These are phyloP conservation scores for Dipodomys ordii DNA, from an alignment of 2,113 vertebrate genomes.

Conservation along the genomic window DNA sequence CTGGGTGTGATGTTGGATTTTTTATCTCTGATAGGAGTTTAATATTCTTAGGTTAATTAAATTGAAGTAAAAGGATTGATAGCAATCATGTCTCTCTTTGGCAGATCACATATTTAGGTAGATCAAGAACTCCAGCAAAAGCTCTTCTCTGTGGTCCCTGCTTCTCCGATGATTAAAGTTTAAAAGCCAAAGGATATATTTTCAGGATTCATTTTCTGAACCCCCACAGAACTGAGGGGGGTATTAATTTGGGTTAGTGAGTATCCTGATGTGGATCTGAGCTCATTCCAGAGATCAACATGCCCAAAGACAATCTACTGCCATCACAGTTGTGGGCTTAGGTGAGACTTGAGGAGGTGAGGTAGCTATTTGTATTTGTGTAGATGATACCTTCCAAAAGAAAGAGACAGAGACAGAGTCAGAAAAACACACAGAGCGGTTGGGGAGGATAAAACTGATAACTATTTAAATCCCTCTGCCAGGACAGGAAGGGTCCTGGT, in stretches of 20 bases:
- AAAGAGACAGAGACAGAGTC: neutral
- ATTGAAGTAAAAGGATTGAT: neutral
- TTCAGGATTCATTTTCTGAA: neutral
- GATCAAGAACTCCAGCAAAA: neutral
- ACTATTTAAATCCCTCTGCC: neutral
- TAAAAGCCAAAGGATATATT: too few species aligned
- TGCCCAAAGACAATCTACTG: neutral
- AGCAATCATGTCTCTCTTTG: neutral
- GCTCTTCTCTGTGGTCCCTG: neutral
- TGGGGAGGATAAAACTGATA: neutral
- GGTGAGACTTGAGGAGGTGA: neutral
- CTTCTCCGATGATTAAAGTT: too few species aligned
- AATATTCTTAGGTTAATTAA: neutral
- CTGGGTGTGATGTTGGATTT: neutral
- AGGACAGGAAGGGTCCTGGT: neutral
- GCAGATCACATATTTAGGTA: neutral
- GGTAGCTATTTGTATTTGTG: neutral
- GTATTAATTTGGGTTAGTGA: neutral
- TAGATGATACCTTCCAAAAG: neutral
- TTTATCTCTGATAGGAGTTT: neutral
- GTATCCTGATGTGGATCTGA: neutral
- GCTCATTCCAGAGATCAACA: neutral
- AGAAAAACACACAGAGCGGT: neutral
- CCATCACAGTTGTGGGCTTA: neutral
- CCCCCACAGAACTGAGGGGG: neutral